Percentiles rank a stretch among this genome's conserved stretches.
phyloP scores from a whole-genome alignment of 2,888 invertebrate genomes.

The Lasioglossum oenotherae region DNA sequence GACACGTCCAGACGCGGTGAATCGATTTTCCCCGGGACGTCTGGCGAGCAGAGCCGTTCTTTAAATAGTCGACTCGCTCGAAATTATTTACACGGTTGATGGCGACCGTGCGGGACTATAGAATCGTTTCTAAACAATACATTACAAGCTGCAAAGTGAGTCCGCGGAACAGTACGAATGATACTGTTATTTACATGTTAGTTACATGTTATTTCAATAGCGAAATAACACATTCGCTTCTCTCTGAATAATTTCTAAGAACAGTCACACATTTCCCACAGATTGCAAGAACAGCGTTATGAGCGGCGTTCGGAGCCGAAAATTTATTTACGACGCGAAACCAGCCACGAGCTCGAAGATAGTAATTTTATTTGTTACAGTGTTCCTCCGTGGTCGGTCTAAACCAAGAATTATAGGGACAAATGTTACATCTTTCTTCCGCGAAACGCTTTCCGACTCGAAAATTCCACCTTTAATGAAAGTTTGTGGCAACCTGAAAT shows the following conservation, averaged over 20 bases:
- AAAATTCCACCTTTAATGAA: constrained; percentile 23
- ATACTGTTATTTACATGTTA: no score
- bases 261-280: background rate
- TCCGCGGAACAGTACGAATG: background rate
- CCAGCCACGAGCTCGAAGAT: background rate
- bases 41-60: constrained; percentile 3
- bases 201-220: background rate
- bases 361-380: constrained; percentile 8
- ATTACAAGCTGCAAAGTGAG: background rate
- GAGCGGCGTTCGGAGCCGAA: background rate
- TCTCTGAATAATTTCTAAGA: no score
- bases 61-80: constrained; percentile 17
- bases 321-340: background rate
- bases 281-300: background rate
- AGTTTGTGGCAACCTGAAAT: constrained; percentile 13
- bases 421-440: constrained; percentile 7
- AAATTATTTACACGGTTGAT: constrained; percentile 17
- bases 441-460: constrained; percentile 13
- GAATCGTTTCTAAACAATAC: background rate
- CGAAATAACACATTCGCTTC: background rate
- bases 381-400: background rate
- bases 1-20: constrained; percentile 39
- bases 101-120: background rate
- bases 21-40: constrained; percentile 32
- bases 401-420: background rate